Percentiles rank a stretch among this genome's conserved stretches.
Evolutionary conservation across 2,113 vertebrate species (phyloP).

Genomic region (Hypanus sabinus): DNA sequence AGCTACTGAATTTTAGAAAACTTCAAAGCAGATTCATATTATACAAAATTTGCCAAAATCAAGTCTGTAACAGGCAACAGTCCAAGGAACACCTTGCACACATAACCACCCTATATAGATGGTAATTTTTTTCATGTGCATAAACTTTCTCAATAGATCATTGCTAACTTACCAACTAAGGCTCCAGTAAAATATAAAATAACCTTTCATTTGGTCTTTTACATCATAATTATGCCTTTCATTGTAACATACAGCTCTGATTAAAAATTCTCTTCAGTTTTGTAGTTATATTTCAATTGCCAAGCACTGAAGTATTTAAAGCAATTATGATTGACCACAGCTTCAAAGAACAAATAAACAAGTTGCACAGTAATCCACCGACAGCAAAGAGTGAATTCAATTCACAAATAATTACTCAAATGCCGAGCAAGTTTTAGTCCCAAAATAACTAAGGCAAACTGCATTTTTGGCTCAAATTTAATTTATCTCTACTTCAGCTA

Average conservation of each 20-base stretch:
- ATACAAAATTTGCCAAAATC: neutral
- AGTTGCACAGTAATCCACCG: constrained; percentile 3
- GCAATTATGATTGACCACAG: constrained; percentile 36
- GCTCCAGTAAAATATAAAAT: neutral
- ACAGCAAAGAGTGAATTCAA: constrained; percentile 29
- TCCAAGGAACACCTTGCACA: neutral
- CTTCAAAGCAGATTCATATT: neutral
- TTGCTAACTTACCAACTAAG: neutral
- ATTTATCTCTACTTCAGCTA: neutral
- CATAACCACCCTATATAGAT: too few relatives aligned
- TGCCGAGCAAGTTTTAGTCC: neutral
- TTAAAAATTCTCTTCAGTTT: neutral
- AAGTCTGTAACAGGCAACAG: neutral
- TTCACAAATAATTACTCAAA: constrained; percentile 16
- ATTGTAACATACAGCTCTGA: neutral
- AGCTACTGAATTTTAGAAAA: neutral
- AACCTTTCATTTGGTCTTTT: neutral
- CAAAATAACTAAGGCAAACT: neutral
- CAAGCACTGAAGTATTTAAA: constrained; percentile 33
- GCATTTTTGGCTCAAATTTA: constrained; percentile 7
- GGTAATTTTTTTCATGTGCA: neutral
- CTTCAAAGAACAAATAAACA: constrained; percentile 37
- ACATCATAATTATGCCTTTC: neutral
- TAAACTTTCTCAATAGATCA: neutral
- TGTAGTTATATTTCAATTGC: constrained; percentile 19